phyloP scores from a whole-genome alignment of 2,113 vertebrate genomes.

The Entelurus aequoreus region DNA sequence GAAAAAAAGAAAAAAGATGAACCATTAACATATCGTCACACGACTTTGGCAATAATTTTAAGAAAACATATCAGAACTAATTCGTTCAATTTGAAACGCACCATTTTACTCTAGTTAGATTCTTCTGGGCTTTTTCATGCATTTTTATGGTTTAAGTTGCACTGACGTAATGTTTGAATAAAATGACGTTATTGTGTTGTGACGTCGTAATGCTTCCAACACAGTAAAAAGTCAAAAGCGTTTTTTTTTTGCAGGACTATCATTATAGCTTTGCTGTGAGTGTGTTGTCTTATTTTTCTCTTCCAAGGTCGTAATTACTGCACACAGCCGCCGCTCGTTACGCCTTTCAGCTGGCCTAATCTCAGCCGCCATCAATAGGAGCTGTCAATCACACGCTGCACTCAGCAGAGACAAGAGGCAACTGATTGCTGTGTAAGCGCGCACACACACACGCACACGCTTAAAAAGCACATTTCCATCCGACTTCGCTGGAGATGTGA shows the following conservation, averaged over 20 bases:
- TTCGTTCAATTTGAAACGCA: no score
- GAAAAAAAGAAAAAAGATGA: no score
- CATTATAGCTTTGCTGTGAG: conserved; percentile 72
- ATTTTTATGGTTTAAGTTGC: no score
- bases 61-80: no score
- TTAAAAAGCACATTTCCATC: conserved; percentile 7
- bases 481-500: conserved; percentile 9
- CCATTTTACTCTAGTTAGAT: no score
- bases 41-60: no score
- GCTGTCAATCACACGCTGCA: conserved; percentile 69
- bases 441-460: conserved; percentile 22
- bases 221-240: conserved; percentile 9
- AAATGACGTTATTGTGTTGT: no score
- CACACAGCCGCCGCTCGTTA: conserved; percentile 64
- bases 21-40: no score
- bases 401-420: conserved; percentile 69
- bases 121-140: no score
- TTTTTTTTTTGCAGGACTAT: conserved; percentile 56
- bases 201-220: conserved; percentile 8
- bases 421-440: conserved; percentile 59
- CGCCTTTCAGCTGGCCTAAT: conserved; percentile 72
- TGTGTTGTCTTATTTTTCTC: conserved; percentile 53
- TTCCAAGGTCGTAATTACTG: conserved; percentile 64
- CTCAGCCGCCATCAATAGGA: conserved; percentile 67
- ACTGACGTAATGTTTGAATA: no score